Base-by-base conservation (phyloP, 2,113 vertebrate genomes). In the Burhinus oedicnemus region DNA sequence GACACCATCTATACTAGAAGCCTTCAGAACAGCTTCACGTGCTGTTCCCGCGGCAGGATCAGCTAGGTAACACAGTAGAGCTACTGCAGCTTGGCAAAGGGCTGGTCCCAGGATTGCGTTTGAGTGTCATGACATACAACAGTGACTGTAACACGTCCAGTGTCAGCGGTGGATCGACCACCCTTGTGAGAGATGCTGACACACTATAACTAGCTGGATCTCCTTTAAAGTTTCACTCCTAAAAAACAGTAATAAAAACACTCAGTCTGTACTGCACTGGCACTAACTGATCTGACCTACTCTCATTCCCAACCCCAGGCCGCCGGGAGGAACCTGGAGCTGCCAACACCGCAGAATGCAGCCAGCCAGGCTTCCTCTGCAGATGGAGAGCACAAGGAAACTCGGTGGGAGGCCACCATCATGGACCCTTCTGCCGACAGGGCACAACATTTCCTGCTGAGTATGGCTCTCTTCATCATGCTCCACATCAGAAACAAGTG, bases 21-120 rank as follows among this genome's bases (percentile, higher is more conserved):
- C 42, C 40, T 58, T 32, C 34, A 20, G 12, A 55, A 51, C 4
- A 64, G 16, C 52, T 64, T 51, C 25, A 5, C 5, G 8, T 5
- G 26, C 75, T 80, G 71, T 30, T 55, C 26, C 36, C 0, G 0
- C 9, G 15, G 8, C 3, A 3, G 36, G 13, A 32, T 22, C 15
- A 36, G 58, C n/a, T 27, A 16, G 32, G 32, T 21, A 26, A 22
- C 30, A 30, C n/a, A 62, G 42, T 2, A 61, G 20, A 49, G 34
- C 45, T 51, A 12, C 1, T 17, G 54, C 34, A 49, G 14, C 12
- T 36, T 40, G 49, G 34, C 47, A 51, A 51, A 42, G 40, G 11
- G 40, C 66, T 64, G 47, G 5, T 40, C 49, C 13, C 44, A 25
- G 44, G 57, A 29, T 14, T 27, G 30, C 1, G 0, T 22, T 21